phyloP scores from a whole-genome alignment of 2,113 vertebrate genomes.

The Aviceda subcristata region DNA sequence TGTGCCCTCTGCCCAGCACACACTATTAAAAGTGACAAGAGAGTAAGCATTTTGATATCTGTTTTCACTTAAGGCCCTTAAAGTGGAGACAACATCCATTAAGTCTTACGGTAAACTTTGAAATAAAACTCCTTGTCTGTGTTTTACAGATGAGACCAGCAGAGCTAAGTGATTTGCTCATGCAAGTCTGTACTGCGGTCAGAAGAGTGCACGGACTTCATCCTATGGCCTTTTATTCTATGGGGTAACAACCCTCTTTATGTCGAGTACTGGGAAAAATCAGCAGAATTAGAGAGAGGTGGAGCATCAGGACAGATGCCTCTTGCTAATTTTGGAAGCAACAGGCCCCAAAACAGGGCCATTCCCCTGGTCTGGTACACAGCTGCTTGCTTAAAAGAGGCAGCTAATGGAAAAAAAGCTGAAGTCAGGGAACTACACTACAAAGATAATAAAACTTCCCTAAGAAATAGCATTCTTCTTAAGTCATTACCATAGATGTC shows the following conservation, averaged over 20 bases:
- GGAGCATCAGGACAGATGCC: neutral
- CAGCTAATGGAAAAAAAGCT: neutral
- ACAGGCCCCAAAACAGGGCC: rapidly evolving
- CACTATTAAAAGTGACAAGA: neutral
- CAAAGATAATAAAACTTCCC: neutral
- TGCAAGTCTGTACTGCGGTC: neutral
- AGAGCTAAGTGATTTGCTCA: neutral
- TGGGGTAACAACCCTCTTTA: neutral
- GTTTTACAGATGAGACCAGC: neutral
- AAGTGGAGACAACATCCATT: neutral
- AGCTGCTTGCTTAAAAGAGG: neutral
- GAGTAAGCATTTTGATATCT: neutral
- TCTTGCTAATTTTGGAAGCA: neutral
- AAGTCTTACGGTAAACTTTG: neutral
- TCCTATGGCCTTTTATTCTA: neutral
- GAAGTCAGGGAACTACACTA: neutral
- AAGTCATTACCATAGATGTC: neutral
- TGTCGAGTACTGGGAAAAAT: neutral
- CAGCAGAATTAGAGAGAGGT: neutral
- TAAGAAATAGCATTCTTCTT: neutral
- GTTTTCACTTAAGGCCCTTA: neutral
- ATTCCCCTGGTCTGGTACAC: neutral
- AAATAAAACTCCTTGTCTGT: neutral
- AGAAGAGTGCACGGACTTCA: neutral
- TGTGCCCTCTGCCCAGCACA: neutral